Evolutionary conservation across 2,888 invertebrate genomes (phyloP), one percentile per base, ranked within the genome.

Genomic region (Heliconius charithonia): DNA sequence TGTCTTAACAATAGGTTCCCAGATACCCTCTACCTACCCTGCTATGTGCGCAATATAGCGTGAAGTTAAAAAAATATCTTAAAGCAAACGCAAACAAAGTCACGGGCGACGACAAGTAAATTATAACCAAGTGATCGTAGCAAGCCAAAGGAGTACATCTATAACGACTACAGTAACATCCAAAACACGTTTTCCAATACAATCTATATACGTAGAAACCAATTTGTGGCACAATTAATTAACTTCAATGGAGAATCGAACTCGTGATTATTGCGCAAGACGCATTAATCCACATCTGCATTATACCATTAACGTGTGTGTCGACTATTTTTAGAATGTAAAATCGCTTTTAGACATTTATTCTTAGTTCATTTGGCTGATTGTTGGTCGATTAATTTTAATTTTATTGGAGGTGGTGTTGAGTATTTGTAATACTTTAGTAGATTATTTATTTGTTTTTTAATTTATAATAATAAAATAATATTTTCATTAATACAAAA

Each of bases 221-320:
- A 41, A 62, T 65, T 45, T 72, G 72, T 22, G 65, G 51, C 25
- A 77, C 66, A 77, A 27, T 73, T 73, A 77, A 77, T 78, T 74
- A 78, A 67, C 67, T 76, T 73, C 59, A 72, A 73, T 67, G 56
- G 67, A 67, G 79, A 79, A 76, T 79, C 79, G 79, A 79, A 79
- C 79, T 76, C 73, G 67, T 69, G 73, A 76, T 73, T 73, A 79
- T 76, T 79, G 79, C 79, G 79, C 79, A 76, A 73, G 76, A 67
- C 76, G 79, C 73, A 79, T 72, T 67, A 66, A 72, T 66, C 56
- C 59, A 67, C 77, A 78, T 78, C 77, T 78, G 77, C 77, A 78
- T 67, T 73, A 62, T 41, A 67, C 77, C 41, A 72, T 73, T 62
- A 63, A 72, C 45, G 25, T 71, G 69, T 71, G 63, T 32, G 65